phyloP scores from a whole-genome alignment of 2,113 vertebrate genomes.

The Cathartes aura region DNA sequence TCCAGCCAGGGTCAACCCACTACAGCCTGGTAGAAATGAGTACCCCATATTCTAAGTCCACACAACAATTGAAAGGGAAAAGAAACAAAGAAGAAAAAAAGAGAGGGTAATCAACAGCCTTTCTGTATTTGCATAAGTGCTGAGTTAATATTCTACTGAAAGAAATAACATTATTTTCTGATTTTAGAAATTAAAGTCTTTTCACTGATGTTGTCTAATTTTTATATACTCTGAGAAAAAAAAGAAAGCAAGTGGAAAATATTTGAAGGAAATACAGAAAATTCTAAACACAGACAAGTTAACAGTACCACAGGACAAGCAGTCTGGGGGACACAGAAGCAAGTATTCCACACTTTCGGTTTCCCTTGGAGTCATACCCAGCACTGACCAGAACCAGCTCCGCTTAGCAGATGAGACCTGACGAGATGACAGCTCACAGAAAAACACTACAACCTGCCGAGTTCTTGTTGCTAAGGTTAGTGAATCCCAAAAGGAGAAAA shows the following conservation, averaged over 20 bases:
- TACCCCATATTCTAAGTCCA: background rate
- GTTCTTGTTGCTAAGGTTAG: background rate
- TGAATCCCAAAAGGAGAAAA: background rate
- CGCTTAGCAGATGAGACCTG: background rate
- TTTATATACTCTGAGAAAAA: background rate
- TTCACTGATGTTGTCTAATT: background rate
- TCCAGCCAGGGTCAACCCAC: too few relatives aligned
- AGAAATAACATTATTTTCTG: background rate
- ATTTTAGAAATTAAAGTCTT: background rate
- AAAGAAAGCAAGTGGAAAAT: background rate
- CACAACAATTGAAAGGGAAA: background rate
- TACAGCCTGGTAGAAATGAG: background rate
- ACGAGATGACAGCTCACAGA: rapidly evolving
- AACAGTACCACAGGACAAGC: background rate
- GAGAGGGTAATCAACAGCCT: background rate
- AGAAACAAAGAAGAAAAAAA: background rate
- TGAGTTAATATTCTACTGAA: background rate
- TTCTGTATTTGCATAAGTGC: background rate
- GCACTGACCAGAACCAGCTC: background rate
- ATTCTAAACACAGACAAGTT: background rate
- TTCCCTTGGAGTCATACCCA: background rate
- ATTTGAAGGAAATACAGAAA: background rate
- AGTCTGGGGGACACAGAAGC: background rate
- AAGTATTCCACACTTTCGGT: background rate
- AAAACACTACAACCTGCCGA: background rate